Conservation (phyloP, 2,113 vertebrate genomes). For the cat (Felis catus) region F.catus_Fca126_mat1.0 CM031412.1:108655501-108656000, state of each 20-base stretch:
- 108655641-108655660: not conserved
- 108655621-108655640: not conserved
- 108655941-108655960: not conserved
- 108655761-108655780: not conserved
- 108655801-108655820: not conserved
- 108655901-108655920: not conserved
- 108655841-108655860: not conserved
- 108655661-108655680: not conserved
- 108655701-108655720: not conserved
- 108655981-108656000: not conserved
- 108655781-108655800: not conserved
- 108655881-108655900: not conserved
- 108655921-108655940: not conserved
- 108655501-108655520: not conserved
- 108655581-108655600: not conserved
- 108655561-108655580: not conserved
- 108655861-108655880: not conserved
- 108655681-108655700: not conserved
- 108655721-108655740: not conserved
- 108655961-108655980: not conserved
- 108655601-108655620: not conserved
- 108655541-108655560: not conserved
- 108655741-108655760: not conserved
- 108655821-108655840: not conserved
- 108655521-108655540: not conserved